A percentile compares a stretch with the other conserved stretches of the same genome.
Conservation (phyloP, 2,113 vertebrate genomes). For the Chinchilla lanigera region DNA sequence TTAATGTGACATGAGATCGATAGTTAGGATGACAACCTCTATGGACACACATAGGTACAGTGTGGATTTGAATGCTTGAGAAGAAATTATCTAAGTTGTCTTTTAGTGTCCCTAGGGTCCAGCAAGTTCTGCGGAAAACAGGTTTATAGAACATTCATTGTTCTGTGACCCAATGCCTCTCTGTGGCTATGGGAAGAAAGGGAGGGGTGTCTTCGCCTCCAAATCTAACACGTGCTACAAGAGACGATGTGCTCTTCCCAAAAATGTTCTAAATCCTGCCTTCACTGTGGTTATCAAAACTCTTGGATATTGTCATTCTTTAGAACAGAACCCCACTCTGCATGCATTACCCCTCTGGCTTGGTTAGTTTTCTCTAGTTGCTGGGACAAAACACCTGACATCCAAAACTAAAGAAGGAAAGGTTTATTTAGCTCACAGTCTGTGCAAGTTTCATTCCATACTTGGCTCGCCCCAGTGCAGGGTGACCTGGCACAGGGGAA, state of each 20-base stretch:
- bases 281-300: neutral
- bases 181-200: neutral
- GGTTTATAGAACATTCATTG: neutral
- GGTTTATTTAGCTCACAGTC: no score
- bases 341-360: neutral
- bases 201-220: neutral
- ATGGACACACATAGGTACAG: neutral
- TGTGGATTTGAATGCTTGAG: slow-evolving; percentile 15
- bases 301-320: neutral
- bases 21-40: neutral
- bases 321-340: neutral
- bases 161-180: neutral
- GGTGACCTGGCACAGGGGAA: no score
- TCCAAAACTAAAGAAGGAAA: no score
- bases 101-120: neutral
- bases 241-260: neutral
- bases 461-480: no score
- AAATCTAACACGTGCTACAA: neutral
- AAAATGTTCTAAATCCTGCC: neutral
- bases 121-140: neutral
- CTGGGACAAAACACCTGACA: no score
- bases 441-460: no score
- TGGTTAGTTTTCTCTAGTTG: no score
- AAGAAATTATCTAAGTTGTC: neutral
- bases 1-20: neutral